Evolutionary conservation across 2,113 vertebrate genomes (phyloP).

Genomic region (Saccopteryx bilineata): DNA sequence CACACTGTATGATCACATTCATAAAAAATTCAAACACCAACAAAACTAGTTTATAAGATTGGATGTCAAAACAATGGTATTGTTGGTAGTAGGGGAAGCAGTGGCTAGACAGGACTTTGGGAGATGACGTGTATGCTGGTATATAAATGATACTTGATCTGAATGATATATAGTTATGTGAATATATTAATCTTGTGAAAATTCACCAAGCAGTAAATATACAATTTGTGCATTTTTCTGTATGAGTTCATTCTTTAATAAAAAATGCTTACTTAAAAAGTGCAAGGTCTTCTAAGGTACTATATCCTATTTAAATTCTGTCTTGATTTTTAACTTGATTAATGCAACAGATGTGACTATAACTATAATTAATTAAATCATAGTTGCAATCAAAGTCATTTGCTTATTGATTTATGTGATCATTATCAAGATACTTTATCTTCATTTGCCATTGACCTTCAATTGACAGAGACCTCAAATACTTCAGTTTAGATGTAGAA

Average conservation of each 20-base stretch:
- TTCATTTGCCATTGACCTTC: constrained; percentile 74
- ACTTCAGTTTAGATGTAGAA: constrained; percentile 28
- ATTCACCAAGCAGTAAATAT: not conserved
- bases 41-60: not conserved
- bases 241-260: not conserved
- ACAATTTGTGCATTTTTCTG: not conserved
- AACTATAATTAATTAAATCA: constrained; percentile 78
- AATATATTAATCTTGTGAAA: constrained; percentile 24
- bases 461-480: constrained; percentile 49
- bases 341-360: constrained; percentile 69
- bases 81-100: not conserved
- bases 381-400: constrained; percentile 75
- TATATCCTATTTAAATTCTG: constrained; percentile 71
- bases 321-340: constrained; percentile 76
- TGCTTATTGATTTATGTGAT: constrained; percentile 80
- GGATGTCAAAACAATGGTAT: not conserved
- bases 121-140: not conserved
- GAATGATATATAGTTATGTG: not conserved
- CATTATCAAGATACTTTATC: constrained; percentile 77
- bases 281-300: not conserved
- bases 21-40: not conserved
- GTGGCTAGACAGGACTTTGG: not conserved
- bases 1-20: not conserved
- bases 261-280: constrained; percentile 12
- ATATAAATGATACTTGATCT: not conserved